Base-by-base conservation (phyloP, 2,888 invertebrate species). In the Caenorhabditis imperialis region DNA sequence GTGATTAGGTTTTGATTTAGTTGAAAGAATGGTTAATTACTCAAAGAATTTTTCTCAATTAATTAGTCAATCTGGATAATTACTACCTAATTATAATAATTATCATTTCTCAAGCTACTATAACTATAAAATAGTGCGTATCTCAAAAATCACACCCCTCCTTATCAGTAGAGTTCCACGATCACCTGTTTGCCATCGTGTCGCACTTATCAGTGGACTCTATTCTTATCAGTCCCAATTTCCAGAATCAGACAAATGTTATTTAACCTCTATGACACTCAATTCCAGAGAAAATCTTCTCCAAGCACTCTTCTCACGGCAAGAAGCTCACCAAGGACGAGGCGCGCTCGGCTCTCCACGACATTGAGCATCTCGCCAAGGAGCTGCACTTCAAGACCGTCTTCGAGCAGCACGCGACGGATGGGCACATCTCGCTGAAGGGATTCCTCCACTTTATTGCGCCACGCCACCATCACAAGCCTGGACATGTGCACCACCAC, bases 271-370 rank as follows among this genome's bases (percentile, higher is more conserved):
- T 23, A 16, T 18, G n/a, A 22, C 45, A 6, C n/a, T 14, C 18
- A 44, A 48, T 62, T 61, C 5, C 51, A 72, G 72, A 63, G 33
- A 63, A 63, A 16, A 63, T 72, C 53, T 72, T 72, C 63, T 53
- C 51, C 25, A 63, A 58, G 40, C 63, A 63, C 45, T 72, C 72
- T 6, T 63, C 63, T 7, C 72, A 72, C n/a, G 72, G 63, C 1
- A 58, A 72, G 40, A 55, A 57, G 27, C 42, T 72, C 48, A 72
- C 58, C 14, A 45, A 44, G 6, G 63, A 55, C 16, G 72, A 72
- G 44, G 63, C 72, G 38, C 72, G 72, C 27, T 51, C 53, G 18
- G 72, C 72, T 25, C 63, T 72, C 18, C 63, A 63, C n/a, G 72
- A 72, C 6, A 72, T 72, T 18, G 63, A 63, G 50, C 63, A 72